These are phyloP conservation scores for Hemiscyllium ocellatum DNA, from an alignment of 2,113 vertebrate genomes.

Conservation along the genomic window DNA sequence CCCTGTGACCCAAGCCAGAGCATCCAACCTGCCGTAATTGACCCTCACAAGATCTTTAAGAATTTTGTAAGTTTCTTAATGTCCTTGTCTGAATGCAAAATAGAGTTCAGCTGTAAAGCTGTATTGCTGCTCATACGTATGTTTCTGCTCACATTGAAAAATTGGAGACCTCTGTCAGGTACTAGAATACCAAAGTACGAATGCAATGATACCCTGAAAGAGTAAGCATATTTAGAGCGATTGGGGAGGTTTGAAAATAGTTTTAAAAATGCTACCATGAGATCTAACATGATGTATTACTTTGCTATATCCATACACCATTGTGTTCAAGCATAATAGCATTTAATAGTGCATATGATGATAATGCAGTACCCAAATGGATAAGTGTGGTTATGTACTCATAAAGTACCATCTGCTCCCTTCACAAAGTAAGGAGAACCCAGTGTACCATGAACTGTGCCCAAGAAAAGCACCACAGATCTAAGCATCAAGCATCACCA, in stretches of 20 bases:
- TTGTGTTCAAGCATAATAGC: background rate
- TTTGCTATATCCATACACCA: background rate
- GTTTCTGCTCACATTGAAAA: background rate
- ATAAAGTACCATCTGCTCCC: background rate
- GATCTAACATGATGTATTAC: background rate
- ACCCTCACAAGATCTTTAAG: too few species aligned
- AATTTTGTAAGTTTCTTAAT: background rate
- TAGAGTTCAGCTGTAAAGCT: background rate
- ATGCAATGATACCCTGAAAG: background rate
- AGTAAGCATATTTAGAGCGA: background rate
- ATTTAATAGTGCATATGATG: background rate
- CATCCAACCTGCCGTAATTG: too few species aligned
- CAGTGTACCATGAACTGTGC: background rate
- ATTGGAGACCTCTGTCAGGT: background rate
- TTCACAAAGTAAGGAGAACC: background rate
- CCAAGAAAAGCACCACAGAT: background rate
- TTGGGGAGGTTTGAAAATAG: background rate
- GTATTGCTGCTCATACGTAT: background rate
- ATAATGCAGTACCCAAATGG: background rate
- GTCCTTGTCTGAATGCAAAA: background rate
- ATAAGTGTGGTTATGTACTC: background rate
- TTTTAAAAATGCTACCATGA: background rate
- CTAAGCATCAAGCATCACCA: background rate
- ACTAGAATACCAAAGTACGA: background rate
- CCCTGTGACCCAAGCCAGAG: too few species aligned